Percentiles rank a stretch among this genome's conserved stretches.
phyloP scores from a whole-genome alignment of 2,888 invertebrate species.

The Eudasyphora cyanicolor region DNA sequence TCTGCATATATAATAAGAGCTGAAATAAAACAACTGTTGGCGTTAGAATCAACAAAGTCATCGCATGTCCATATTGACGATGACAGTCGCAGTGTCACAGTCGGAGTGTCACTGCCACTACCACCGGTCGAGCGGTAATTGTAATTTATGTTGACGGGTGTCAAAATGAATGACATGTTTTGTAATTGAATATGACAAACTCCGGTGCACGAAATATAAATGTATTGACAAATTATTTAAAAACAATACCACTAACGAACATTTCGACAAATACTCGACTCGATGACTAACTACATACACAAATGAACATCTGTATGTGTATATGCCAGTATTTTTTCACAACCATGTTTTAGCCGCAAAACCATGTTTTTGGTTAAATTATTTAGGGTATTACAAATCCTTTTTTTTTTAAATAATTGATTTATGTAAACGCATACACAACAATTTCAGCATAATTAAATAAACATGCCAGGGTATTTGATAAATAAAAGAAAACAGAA shows the following conservation, averaged over 20 bases:
- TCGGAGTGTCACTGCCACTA: neutral
- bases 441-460: too few species aligned
- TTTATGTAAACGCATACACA: neutral
- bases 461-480: too few species aligned
- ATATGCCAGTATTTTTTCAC: too few species aligned
- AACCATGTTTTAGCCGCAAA: too few species aligned
- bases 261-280: too few species aligned
- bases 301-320: too few species aligned
- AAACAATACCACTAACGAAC: neutral
- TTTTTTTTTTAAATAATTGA: neutral
- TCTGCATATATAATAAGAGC: neutral
- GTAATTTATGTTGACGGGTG: constrained; percentile 55
- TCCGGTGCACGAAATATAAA: constrained; percentile 16
- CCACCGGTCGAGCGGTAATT: neutral
- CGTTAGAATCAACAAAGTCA: neutral
- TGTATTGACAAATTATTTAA: constrained; percentile 25
- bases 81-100: too few species aligned
- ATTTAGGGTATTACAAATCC: neutral
- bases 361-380: neutral
- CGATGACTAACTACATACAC: too few species aligned
- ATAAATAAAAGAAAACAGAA: too few species aligned
- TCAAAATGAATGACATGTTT: constrained; percentile 55
- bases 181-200: constrained; percentile 47
- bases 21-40: neutral
- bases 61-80: too few species aligned